These are phyloP conservation scores for Pocillopora meandrina DNA, from an alignment of 92 coral and sea anemone genomes.

Conservation along the genomic window DNA sequence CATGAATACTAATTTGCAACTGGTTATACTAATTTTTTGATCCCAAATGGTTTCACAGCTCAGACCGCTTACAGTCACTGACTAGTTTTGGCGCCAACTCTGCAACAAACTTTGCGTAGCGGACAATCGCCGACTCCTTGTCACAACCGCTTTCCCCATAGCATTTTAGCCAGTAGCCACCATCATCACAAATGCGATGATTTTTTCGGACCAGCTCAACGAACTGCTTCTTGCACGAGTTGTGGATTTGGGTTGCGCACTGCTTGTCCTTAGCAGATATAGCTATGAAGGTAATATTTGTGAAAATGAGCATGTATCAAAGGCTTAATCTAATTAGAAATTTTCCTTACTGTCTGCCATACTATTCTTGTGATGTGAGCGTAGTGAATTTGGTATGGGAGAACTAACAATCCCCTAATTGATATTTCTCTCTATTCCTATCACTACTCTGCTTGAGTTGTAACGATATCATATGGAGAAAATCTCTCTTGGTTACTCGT, in stretches of 20 bases:
- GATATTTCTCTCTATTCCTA: too few species aligned
- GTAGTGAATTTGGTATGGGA: too few species aligned
- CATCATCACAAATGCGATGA: conserved; percentile 2
- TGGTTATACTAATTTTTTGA: neutral
- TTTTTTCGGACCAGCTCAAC: neutral
- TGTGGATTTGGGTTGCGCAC: neutral
- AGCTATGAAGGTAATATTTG: neutral
- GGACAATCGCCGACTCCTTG: conserved; percentile 10
- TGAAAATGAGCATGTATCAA: neutral
- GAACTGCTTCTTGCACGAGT: neutral
- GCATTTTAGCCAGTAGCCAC: conserved; percentile 10
- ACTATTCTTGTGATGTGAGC: too few species aligned
- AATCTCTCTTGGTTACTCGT: too few species aligned
- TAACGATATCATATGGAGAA: too few species aligned
- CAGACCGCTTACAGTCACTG: neutral
- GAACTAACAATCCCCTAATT: too few species aligned
- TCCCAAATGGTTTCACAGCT: neutral
- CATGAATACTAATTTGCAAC: too few species aligned
- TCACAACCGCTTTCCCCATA: neutral
- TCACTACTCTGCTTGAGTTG: too few species aligned
- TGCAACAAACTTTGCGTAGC: conserved; percentile 5
- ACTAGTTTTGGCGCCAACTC: neutral
- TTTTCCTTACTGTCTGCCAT: too few species aligned
- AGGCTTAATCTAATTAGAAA: too few species aligned
- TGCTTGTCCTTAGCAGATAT: conserved; percentile 1